These are phyloP conservation scores for Cepaea hortensis DNA, from an alignment of 2,888 invertebrate genomes.

Conservation along the genomic window DNA sequence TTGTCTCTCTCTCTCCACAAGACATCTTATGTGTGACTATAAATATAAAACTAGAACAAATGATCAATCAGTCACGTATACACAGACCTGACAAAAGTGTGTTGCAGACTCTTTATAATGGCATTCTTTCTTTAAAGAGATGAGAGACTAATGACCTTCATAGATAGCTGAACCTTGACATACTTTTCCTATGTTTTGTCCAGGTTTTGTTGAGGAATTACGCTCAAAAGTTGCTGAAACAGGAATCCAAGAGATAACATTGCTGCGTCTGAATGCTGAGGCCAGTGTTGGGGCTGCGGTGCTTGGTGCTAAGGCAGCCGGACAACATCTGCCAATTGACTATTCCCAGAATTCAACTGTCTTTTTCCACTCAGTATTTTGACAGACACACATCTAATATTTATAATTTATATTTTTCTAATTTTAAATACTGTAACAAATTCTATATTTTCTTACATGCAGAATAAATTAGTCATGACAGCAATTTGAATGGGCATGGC, in stretches of 20 bases:
- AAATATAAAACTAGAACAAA: too few relatives aligned
- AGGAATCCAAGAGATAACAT: slow-evolving; percentile 79
- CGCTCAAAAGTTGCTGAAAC: slow-evolving; percentile 50
- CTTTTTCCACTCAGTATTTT: slow-evolving; percentile 53
- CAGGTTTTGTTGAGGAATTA: slow-evolving; percentile 64
- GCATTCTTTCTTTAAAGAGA: too few relatives aligned
- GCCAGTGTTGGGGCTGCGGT: slow-evolving; percentile 91
- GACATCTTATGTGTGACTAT: too few relatives aligned
- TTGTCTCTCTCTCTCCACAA: too few relatives aligned
- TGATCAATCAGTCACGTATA: too few relatives aligned
- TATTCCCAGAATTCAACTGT: slow-evolving; percentile 60
- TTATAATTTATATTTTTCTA: too few relatives aligned
- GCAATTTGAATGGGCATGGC: too few relatives aligned
- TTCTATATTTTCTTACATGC: too few relatives aligned
- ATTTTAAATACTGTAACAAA: too few relatives aligned
- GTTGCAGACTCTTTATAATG: too few relatives aligned
- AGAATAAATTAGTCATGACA: too few relatives aligned
- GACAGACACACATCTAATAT: background rate
- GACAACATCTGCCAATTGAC: slow-evolving; percentile 83
- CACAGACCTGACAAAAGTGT: too few relatives aligned
- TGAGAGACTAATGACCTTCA: background rate
- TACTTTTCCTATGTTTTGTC: slow-evolving; percentile 15
- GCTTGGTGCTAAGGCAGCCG: slow-evolving; percentile 85
- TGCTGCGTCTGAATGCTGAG: slow-evolving; percentile 84
- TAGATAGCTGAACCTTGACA: background rate